Evolutionary conservation across 2,797 vertebrate genomes (phyloP).

Genomic region (Melanotaenia pygmaea): DNA sequence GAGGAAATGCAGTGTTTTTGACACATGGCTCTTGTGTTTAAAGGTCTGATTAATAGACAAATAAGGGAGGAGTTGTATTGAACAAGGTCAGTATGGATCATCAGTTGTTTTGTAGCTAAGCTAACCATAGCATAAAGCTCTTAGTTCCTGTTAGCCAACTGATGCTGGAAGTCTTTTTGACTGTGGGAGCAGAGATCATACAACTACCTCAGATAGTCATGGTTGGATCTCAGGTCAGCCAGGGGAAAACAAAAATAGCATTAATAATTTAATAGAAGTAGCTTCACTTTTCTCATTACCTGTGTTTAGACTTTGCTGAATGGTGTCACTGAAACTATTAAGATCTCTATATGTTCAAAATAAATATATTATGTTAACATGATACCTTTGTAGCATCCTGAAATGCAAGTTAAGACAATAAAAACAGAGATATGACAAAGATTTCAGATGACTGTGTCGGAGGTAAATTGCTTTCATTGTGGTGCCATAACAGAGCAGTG

Average conservation of each 20-base stretch:
- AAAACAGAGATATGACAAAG: not conserved
- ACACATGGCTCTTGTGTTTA: not conserved
- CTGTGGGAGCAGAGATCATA: slow-evolving; percentile 83
- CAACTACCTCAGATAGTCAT: slow-evolving; percentile 88
- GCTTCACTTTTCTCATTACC: rapidly evolving
- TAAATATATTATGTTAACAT: not conserved
- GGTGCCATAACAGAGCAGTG: slow-evolving; percentile 83
- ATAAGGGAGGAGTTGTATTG: slow-evolving; percentile 17
- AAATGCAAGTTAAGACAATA: not conserved
- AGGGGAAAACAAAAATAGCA: not conserved
- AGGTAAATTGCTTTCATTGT: slow-evolving; percentile 17
- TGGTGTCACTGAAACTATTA: too few species aligned
- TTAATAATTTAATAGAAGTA: too few species aligned
- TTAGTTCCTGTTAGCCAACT: slow-evolving; percentile 59
- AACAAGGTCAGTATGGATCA: slow-evolving; percentile 34
- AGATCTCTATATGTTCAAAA: not conserved
- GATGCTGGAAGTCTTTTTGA: slow-evolving; percentile 84
- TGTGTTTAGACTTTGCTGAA: not conserved
- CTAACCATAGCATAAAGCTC: slow-evolving; percentile 44
- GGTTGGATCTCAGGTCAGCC: slow-evolving; percentile 86
- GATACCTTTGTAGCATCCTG: not conserved
- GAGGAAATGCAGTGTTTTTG: slow-evolving; percentile 20
- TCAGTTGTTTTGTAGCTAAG: slow-evolving; percentile 6
- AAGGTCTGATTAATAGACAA: slow-evolving; percentile 36
- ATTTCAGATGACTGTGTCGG: not conserved